These are phyloP conservation scores for Anguilla rostrata DNA, from an alignment of 2,113 vertebrate genomes.

Conservation along the genomic window DNA sequence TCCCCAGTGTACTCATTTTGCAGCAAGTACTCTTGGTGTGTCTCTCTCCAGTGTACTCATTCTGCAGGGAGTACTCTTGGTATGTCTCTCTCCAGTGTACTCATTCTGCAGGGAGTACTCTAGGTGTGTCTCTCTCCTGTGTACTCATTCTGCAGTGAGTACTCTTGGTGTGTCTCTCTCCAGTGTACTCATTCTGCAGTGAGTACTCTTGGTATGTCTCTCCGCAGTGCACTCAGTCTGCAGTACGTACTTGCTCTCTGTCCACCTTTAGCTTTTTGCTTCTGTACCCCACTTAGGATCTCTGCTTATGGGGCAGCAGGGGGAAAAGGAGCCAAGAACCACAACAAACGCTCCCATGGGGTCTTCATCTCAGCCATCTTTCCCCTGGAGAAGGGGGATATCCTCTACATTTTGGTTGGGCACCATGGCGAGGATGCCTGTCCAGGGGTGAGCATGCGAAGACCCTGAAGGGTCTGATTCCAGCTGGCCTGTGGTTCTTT, in stretches of 20 bases:
- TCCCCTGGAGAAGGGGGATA: constrained; percentile 77
- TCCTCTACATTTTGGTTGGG: constrained; percentile 83
- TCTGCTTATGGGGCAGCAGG: constrained; percentile 86
- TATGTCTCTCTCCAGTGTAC: too few relatives aligned
- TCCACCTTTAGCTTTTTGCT: neutral
- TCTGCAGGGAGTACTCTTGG: too few relatives aligned
- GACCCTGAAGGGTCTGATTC: neutral
- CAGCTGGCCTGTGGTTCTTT: neutral
- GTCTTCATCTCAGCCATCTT: constrained; percentile 85
- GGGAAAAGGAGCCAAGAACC: constrained; percentile 86
- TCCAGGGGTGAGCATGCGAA: constrained; percentile 74
- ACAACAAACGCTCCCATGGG: constrained; percentile 82
- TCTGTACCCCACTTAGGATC: constrained; percentile 66
- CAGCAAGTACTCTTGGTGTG: too few relatives aligned
- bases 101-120: too few relatives aligned
- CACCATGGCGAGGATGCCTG: constrained; percentile 89
- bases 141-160: too few relatives aligned
- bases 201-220: too few relatives aligned
- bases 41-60: too few relatives aligned
- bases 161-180: too few relatives aligned
- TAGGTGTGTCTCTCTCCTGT: too few relatives aligned
- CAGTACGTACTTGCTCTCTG: neutral
- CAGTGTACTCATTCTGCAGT: too few relatives aligned
- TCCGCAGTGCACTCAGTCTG: too few relatives aligned
- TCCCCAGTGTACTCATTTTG: too few relatives aligned